These are phyloP conservation scores for Xestia xanthographa DNA, from an alignment of 2,888 invertebrate genomes.

Conservation along the genomic window DNA sequence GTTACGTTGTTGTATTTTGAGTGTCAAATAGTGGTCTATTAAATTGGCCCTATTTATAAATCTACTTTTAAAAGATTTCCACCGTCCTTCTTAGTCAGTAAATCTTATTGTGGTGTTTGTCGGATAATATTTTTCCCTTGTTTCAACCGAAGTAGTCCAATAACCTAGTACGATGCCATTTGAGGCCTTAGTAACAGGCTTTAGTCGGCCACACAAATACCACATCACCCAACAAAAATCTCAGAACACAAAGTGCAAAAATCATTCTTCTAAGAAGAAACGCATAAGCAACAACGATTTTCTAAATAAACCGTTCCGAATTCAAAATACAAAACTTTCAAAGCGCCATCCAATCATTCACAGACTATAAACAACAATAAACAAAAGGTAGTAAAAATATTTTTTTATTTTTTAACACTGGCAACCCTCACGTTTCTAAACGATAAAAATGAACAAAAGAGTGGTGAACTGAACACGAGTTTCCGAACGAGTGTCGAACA, in stretches of 20 bases:
- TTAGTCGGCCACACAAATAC: neutral
- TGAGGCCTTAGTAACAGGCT: neutral
- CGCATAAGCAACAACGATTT: conserved; percentile 25
- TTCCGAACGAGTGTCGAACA: conserved; percentile 65
- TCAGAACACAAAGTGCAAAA: neutral
- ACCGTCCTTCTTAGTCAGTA: neutral
- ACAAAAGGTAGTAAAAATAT: conserved; percentile 67
- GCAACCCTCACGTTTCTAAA: conserved; percentile 66
- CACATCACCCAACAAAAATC: neutral
- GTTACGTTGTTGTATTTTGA: no score
- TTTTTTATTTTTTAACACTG: conserved; percentile 56
- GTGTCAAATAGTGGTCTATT: no score
- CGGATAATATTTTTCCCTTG: neutral
- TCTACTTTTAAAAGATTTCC: neutral
- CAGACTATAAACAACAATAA: conserved; percentile 60
- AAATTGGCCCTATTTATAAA: neutral
- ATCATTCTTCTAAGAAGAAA: conserved; percentile 13
- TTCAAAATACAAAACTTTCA: conserved; percentile 47
- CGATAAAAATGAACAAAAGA: conserved; percentile 70
- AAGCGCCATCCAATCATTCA: conserved; percentile 57
- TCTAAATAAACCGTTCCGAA: conserved; percentile 41
- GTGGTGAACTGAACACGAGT: conserved; percentile 62
- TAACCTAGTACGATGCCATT: neutral
- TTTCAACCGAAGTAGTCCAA: neutral
- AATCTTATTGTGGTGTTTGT: neutral